Evolutionary conservation across 2,113 vertebrate genomes (phyloP), one percentile per base, ranked within the genome.

Genomic region (Sinocyclocheilus grahami): DNA sequence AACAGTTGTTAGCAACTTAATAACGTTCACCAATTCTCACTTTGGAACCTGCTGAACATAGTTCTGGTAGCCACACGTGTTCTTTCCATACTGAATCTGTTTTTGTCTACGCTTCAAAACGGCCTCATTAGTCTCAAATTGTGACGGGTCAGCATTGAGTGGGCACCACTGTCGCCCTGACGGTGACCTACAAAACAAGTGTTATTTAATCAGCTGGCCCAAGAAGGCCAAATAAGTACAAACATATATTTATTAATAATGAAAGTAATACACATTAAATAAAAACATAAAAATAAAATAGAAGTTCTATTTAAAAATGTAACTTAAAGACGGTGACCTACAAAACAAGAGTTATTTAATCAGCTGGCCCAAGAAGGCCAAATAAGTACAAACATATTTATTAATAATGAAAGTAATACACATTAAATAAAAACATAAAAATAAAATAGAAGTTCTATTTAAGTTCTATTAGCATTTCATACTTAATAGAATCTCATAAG

Each of bases 61-160:
- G 91, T 91, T 94, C 91, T 95, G 96, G 93, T 96, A 97, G 33
- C 96, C 96, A 85, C 92, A 92, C 8, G 95, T 96, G 91, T 95
- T 92, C 89, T 97, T 97, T 20, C 96, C 96, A 53, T 97, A 97
- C 89, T 96, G 94, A 90, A 96, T 95, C 92, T 97, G 96, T 85
- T 97, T 96, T 90, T 96, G 96, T n/a, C 94, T 82, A 27, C 95
- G 90, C 86, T 93, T 95, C 87, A 96, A 91, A 69, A 96, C 93
- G 0, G 86, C 91, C 3, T 95, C 93, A 58, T 97, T 96, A 30
- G 93, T 96, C 90, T 98, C 95, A 0, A 90, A 93, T 82, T 94
- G 94, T 83, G 65, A 71, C 3, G 91, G 87, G 82, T 95, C 94
- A 1, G 91, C 88, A 76, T 91, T 89, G 30, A 90, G 91, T 4